Conservation (phyloP, 2,797 vertebrate species). For the Thalassophryne amazonica region DNA sequence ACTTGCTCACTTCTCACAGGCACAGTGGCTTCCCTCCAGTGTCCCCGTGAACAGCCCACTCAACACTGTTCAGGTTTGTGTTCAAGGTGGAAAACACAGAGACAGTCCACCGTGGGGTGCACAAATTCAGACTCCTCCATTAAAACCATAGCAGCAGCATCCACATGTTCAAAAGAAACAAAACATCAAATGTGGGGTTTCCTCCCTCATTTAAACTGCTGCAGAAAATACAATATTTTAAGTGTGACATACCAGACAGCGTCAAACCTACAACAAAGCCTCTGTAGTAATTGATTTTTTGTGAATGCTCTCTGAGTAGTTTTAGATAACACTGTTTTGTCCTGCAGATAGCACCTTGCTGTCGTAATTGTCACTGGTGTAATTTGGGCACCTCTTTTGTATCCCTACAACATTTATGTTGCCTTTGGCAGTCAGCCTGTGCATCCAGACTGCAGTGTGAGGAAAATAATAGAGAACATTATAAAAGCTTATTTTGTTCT, state of each 20-base stretch:
- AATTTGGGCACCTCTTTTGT: conserved; percentile 74
- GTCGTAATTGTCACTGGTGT: conserved; percentile 70
- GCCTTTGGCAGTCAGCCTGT: conserved; percentile 38
- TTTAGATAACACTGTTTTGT: conserved; percentile 68
- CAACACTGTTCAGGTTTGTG: no score
- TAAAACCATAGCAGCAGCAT: no score
- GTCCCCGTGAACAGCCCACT: no score
- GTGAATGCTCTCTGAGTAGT: conserved; percentile 61
- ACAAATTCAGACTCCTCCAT: no score
- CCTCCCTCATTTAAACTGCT: no score
- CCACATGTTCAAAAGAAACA: no score
- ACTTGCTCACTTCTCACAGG: no score
- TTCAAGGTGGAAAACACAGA: no score
- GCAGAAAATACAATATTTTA: conserved; percentile 39
- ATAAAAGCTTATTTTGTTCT: conserved; percentile 48
- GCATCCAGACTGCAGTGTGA: conserved; percentile 42
- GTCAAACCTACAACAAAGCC: conserved; percentile 55
- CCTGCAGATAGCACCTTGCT: conserved; percentile 47
- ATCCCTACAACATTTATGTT: conserved; percentile 66
- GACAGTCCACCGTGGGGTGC: no score
- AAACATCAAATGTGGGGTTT: no score
- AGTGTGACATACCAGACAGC: conserved; percentile 48
- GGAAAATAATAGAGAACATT: conserved; percentile 49
- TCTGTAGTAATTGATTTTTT: conserved; percentile 50
- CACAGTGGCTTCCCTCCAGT: no score